Percentiles rank a stretch among this genome's conserved stretches.
Conservation (phyloP, 2,797 vertebrate genomes). For the Pygocentrus nattereri region DNA sequence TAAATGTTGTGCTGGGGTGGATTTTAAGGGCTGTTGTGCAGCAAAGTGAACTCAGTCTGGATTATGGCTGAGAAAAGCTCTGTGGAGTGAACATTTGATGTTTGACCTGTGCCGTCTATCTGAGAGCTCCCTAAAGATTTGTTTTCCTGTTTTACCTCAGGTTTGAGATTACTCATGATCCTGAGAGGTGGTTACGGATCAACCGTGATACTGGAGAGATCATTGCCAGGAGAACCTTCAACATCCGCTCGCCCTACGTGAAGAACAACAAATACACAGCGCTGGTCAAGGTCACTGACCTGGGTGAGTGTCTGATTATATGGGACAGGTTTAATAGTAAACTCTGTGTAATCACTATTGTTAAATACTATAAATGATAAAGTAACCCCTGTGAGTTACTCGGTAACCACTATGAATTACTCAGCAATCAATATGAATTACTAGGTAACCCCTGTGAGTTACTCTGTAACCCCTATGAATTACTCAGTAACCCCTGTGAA, state of each 20-base stretch:
- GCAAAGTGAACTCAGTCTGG: too few species aligned
- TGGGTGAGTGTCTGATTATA: constrained; percentile 77
- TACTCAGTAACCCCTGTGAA: too few species aligned
- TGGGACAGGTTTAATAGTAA: neutral
- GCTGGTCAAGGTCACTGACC: constrained; percentile 82
- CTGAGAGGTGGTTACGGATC: constrained; percentile 88
- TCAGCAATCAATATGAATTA: too few species aligned
- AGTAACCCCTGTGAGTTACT: neutral
- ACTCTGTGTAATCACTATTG: neutral
- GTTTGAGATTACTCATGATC: constrained; percentile 86
- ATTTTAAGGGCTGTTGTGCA: too few species aligned
- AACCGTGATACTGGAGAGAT: constrained; percentile 81
- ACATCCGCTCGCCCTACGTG: constrained; percentile 82
- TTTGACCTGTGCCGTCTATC: too few species aligned
- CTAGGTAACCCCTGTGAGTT: too few species aligned
- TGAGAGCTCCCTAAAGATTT: too few species aligned
- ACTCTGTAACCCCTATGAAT: too few species aligned
- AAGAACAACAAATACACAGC: constrained; percentile 85
- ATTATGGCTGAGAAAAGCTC: too few species aligned
- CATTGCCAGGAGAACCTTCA: constrained; percentile 79
- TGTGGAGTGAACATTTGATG: too few species aligned
- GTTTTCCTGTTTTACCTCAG: constrained; percentile 67
- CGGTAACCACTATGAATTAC: neutral
- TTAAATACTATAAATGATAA: too few species aligned
- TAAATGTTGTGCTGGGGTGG: too few species aligned